Evolutionary conservation across 2,888 invertebrate species (phyloP).

Genomic region (Nymphalis polychloros): DNA sequence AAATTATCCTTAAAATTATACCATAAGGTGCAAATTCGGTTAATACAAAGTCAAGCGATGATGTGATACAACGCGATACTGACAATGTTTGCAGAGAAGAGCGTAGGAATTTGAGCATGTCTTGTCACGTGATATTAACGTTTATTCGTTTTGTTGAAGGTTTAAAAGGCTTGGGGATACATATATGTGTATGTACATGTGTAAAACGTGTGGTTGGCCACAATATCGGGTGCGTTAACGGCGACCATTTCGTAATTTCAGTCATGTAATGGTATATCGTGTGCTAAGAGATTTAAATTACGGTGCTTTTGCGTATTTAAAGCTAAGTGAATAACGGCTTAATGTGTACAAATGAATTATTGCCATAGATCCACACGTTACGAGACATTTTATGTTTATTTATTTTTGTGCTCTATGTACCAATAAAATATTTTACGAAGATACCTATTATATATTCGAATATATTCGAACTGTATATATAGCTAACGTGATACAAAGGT

Average conservation of each 20-base stretch:
- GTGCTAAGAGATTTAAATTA: conserved; percentile 6
- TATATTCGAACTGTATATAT: too few relatives aligned
- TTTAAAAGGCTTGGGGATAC: conserved; percentile 15
- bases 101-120: conserved; percentile 24
- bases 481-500: background rate
- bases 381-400: too few relatives aligned
- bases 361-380: too few relatives aligned
- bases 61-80: conserved; percentile 32
- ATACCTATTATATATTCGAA: too few relatives aligned
- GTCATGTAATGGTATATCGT: conserved; percentile 27
- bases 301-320: too few relatives aligned
- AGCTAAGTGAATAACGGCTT: too few relatives aligned
- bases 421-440: too few relatives aligned
- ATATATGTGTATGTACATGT: background rate
- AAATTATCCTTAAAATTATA: conserved; percentile 6
- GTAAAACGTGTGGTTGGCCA: conserved; percentile 33
- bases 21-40: conserved; percentile 34
- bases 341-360: too few relatives aligned
- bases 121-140: conserved; percentile 31
- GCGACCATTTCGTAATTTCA: conserved; percentile 38
- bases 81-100: conserved; percentile 38
- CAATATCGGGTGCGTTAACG: conserved; percentile 33
- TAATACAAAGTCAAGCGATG: conserved; percentile 25
- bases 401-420: too few relatives aligned
- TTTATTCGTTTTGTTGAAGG: conserved; percentile 28